phyloP scores from a whole-genome alignment of 2,797 vertebrate genomes.

The Rhabdophis nuchalis region DNA sequence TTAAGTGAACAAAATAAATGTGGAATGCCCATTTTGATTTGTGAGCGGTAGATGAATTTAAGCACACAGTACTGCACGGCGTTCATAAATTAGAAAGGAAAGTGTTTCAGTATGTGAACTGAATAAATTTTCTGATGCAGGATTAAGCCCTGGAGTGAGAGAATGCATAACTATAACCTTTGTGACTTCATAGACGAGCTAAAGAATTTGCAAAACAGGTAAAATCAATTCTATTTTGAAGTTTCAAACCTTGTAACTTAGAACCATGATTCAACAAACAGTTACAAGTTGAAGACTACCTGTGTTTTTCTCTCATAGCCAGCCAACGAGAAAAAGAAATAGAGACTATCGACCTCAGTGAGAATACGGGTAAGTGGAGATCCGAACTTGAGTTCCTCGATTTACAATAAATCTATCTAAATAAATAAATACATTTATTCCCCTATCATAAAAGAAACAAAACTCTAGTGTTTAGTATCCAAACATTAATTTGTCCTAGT shows the following conservation, averaged over 20 bases:
- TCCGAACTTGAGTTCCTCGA: background rate
- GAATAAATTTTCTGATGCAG: background rate
- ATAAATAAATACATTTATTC: background rate
- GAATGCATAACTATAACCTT: background rate
- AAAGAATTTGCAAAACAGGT: background rate
- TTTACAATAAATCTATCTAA: background rate
- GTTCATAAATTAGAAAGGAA: background rate
- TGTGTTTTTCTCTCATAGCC: background rate
- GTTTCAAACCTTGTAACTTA: background rate
- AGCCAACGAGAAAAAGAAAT: background rate
- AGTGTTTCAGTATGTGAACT: background rate
- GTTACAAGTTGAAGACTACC: background rate
- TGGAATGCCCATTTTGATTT: constrained; percentile 4
- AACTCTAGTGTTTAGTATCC: background rate
- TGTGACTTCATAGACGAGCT: background rate
- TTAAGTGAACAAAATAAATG: constrained; percentile 31
- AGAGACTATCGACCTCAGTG: background rate
- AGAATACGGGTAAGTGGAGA: background rate
- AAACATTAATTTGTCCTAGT: background rate
- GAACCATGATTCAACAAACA: background rate
- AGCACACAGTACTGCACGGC: background rate
- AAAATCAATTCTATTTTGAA: background rate
- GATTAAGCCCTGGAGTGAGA: background rate
- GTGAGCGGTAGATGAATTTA: constrained; percentile 9
- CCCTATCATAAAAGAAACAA: background rate